A percentile compares a stretch with the other conserved stretches of the same genome.
Evolutionary conservation across 1,140 invertebrate species (phyloP).

Genomic region (Euglossa dilemma): DNA sequence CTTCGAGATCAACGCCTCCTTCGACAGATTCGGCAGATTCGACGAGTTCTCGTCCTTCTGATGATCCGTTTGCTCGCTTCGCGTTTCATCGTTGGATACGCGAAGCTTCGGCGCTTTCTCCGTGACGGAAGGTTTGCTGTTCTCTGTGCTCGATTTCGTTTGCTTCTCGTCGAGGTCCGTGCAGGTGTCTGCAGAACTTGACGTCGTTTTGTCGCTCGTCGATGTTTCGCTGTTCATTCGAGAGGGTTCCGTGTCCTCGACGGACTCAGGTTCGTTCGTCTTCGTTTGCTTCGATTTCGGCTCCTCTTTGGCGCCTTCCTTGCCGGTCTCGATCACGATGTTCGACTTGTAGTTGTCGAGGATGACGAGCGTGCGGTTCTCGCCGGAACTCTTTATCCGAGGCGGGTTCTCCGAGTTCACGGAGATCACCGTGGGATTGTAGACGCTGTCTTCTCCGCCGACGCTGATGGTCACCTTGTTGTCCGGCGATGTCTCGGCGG

Average conservation of each 20-base stretch:
- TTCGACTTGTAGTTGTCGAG: constrained; percentile 80
- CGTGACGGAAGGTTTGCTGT: background rate
- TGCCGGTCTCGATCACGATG: constrained; percentile 74
- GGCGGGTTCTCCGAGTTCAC: constrained; percentile 74
- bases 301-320: constrained; percentile 28
- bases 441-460: constrained; percentile 77
- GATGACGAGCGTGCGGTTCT: constrained; percentile 80
- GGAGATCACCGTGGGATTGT: constrained; percentile 80
- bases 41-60: constrained; percentile 43
- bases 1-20: constrained; percentile 78
- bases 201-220: background rate
- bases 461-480: constrained; percentile 82
- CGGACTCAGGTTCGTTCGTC: background rate
- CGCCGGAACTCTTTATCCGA: constrained; percentile 69
- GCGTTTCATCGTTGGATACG: constrained; percentile 11
- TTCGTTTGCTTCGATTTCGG: background rate
- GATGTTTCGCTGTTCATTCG: background rate
- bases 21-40: constrained; percentile 64
- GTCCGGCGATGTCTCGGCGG: constrained; percentile 82
- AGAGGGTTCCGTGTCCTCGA: background rate
- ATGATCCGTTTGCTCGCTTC: constrained; percentile 39
- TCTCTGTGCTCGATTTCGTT: constrained; percentile 20
- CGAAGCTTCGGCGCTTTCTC: constrained; percentile 20
- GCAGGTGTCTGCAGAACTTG: background rate
- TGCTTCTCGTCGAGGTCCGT: constrained; percentile 28